Evolutionary conservation across 2,113 vertebrate genomes (phyloP).

Genomic region (Potamarius usumacintae): DNA sequence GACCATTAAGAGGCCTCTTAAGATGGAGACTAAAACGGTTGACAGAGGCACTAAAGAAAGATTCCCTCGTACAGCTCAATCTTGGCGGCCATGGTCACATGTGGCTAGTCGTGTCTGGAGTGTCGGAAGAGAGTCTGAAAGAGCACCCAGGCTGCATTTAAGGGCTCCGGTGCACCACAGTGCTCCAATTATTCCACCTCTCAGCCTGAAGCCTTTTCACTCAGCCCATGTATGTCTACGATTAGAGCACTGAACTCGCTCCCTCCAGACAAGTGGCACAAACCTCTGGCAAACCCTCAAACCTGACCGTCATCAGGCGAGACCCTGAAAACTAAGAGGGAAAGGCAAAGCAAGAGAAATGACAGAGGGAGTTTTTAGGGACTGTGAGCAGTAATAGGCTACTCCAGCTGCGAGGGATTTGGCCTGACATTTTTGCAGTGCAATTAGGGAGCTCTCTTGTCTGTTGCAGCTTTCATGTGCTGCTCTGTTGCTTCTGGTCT

Average conservation of each 20-base stretch:
- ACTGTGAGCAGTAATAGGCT: slow-evolving; percentile 42
- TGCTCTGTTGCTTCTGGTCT: slow-evolving; percentile 31
- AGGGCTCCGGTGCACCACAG: slow-evolving; percentile 21
- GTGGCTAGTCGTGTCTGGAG: slow-evolving; percentile 24
- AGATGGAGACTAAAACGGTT: slow-evolving; percentile 22
- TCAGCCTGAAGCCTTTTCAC: slow-evolving; percentile 17
- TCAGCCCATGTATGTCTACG: slow-evolving; percentile 18
- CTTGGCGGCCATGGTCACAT: slow-evolving; percentile 3
- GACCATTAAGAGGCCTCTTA: slow-evolving; percentile 36
- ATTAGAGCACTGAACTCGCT: slow-evolving; percentile 38
- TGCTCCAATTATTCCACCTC: slow-evolving; percentile 34
- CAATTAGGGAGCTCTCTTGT: slow-evolving; percentile 43
- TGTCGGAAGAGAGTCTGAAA: slow-evolving; percentile 6
- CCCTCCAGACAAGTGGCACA: slow-evolving; percentile 17
- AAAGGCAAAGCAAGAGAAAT: slow-evolving; percentile 28
- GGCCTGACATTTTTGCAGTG: slow-evolving; percentile 50
- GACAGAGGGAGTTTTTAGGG: slow-evolving; percentile 26
- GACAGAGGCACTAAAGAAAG: slow-evolving; percentile 24
- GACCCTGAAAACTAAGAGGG: slow-evolving; percentile 23
- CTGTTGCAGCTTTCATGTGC: slow-evolving; percentile 28
- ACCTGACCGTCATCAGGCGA: slow-evolving; percentile 11
- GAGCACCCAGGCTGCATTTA: slow-evolving; percentile 18
- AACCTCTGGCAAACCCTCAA: slow-evolving; percentile 33
- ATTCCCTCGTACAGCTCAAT: slow-evolving; percentile 25
- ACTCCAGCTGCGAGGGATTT: slow-evolving; percentile 44